phyloP scores from a whole-genome alignment of 1,140 invertebrate genomes.

The Drosophila lacertosa region DNA sequence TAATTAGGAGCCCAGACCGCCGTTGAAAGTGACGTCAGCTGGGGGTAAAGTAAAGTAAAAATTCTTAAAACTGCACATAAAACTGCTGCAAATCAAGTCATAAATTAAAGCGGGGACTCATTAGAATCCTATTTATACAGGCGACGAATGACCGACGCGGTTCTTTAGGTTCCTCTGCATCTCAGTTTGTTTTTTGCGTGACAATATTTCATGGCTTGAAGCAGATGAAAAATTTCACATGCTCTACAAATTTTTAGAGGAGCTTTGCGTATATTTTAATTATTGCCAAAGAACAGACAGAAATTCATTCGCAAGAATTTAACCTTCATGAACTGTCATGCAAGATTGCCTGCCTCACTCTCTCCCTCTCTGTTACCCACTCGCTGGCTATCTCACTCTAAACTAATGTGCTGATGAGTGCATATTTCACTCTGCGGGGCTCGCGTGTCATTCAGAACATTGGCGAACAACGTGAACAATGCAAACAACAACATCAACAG shows the following conservation, averaged over 20 bases:
- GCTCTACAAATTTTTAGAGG: constrained; percentile 58
- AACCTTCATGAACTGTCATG: constrained; percentile 78
- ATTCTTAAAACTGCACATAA: constrained; percentile 27
- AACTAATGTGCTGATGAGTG: constrained; percentile 51
- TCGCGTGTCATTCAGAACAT: constrained; percentile 61
- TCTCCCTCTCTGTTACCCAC: neutral
- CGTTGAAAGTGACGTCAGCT: constrained; percentile 14
- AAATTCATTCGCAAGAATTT: constrained; percentile 77
- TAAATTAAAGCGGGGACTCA: constrained; percentile 44
- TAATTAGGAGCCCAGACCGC: constrained; percentile 19
- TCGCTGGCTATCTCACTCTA: neutral
- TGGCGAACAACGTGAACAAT: constrained; percentile 34
- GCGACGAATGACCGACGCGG: constrained; percentile 37
- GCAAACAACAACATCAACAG: constrained; percentile 48
- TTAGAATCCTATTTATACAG: constrained; percentile 48
- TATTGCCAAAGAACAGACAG: constrained; percentile 25
- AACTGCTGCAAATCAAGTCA: constrained; percentile 42
- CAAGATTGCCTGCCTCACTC: constrained; percentile 57
- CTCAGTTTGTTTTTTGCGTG: constrained; percentile 57
- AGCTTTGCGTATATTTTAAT: constrained; percentile 68
- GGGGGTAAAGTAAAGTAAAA: neutral
- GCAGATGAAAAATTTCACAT: constrained; percentile 37
- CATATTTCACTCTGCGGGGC: constrained; percentile 59
- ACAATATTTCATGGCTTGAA: constrained; percentile 67
- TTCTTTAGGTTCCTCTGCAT: too few relatives aligned